Conservation (phyloP, 2,113 vertebrate genomes). For the Nansenia antarctica region DNA sequence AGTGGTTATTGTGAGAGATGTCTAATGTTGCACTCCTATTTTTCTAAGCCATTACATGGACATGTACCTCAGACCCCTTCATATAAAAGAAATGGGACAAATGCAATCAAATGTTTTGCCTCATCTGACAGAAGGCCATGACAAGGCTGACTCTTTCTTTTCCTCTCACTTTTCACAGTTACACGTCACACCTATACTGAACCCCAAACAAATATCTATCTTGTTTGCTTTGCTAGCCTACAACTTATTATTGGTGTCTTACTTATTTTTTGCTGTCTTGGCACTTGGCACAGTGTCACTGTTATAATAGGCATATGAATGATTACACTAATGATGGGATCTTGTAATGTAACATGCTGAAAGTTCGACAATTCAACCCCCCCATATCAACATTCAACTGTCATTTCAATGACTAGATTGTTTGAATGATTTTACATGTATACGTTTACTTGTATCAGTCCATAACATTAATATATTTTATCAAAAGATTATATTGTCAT, state of each 20-base stretch:
- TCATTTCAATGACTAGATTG: slow-evolving; percentile 59
- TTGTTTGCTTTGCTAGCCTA: slow-evolving; percentile 41
- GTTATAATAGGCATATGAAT: slow-evolving; percentile 23
- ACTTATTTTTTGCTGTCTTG: slow-evolving; percentile 61
- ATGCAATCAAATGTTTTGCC: slow-evolving; percentile 15
- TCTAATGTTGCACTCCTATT: not conserved
- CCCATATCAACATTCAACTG: too few relatives aligned
- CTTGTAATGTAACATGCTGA: slow-evolving; percentile 50
- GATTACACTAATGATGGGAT: not conserved
- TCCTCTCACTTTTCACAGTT: not conserved
- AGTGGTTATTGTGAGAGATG: not conserved
- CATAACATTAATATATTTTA: not conserved
- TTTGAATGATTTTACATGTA: slow-evolving; percentile 64
- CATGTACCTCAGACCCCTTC: slow-evolving; percentile 7
- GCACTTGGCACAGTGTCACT: slow-evolving; percentile 49
- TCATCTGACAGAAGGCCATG: slow-evolving; percentile 37
- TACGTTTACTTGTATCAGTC: slow-evolving; percentile 51
- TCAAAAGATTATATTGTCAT: not conserved
- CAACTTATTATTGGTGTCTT: slow-evolving; percentile 58
- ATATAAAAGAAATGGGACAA: not conserved
- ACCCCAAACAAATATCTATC: not conserved
- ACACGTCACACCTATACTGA: slow-evolving; percentile 2
- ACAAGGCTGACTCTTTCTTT: slow-evolving; percentile 34
- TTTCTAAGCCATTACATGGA: slow-evolving; percentile 21
- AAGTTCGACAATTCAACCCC: slow-evolving; percentile 41